Conservation (phyloP, 1,140 invertebrate species). For the honey bee (Apis mellifera) region DNA sequence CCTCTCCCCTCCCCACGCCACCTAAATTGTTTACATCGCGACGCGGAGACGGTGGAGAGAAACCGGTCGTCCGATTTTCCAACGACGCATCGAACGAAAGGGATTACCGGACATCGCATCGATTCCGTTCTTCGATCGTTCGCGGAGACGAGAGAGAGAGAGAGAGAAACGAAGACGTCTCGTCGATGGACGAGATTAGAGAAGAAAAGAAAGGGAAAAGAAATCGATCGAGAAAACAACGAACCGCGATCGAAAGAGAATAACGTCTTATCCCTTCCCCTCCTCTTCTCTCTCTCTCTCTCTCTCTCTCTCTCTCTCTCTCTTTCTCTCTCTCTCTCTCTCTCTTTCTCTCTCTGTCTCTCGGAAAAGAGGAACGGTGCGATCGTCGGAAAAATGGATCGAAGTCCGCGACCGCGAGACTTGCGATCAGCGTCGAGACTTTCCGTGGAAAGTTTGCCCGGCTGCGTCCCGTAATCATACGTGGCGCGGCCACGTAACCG, state of each 20-base stretch:
- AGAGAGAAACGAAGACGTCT: too few relatives aligned
- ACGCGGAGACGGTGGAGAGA: background rate
- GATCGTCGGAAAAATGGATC: background rate
- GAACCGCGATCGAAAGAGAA: too few relatives aligned
- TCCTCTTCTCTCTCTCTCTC: background rate
- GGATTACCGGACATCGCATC: too few relatives aligned
- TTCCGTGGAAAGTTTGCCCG: constrained; percentile 30
- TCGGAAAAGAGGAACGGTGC: background rate
- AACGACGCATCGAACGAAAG: background rate
- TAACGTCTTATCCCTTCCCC: too few relatives aligned
- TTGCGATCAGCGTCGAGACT: background rate
- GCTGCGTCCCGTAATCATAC: constrained; percentile 28
- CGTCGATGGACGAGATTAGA: background rate
- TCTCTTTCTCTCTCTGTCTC: background rate
- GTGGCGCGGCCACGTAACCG: constrained; percentile 34
- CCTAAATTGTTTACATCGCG: background rate
- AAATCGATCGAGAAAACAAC: background rate
- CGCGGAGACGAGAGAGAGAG: background rate
- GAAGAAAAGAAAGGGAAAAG: background rate
- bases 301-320: background rate
- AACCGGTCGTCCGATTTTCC: background rate
- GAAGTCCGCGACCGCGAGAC: background rate
- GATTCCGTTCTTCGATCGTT: background rate
- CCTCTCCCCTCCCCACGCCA: background rate
- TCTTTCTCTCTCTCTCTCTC: background rate